Evolutionary conservation across 2,113 vertebrate species (phyloP).

Genomic region (Pachyramphus minor): DNA sequence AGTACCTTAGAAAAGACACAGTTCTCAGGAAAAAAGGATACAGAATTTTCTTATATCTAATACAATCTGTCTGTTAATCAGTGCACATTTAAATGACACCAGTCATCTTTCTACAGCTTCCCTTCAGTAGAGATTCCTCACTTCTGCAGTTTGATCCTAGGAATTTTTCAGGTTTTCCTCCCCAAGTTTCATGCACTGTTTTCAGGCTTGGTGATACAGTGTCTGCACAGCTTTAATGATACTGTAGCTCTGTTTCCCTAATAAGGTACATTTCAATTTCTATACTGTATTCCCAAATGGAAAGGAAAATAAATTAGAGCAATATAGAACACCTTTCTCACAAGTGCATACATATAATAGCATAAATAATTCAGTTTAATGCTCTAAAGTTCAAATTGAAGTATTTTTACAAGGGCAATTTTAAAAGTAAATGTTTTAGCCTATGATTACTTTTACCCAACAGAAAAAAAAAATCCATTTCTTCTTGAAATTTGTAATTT

Average conservation of each 20-base stretch:
- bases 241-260: background rate
- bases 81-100: background rate
- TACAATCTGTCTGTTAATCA: background rate
- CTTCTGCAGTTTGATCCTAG: background rate
- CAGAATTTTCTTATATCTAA: background rate
- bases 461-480: background rate
- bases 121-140: background rate
- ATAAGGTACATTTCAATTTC: background rate
- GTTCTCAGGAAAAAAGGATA: background rate
- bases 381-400: background rate
- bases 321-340: background rate
- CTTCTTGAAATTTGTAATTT: background rate
- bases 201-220: background rate
- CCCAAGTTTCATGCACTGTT: background rate
- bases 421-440: background rate
- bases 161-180: background rate
- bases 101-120: background rate
- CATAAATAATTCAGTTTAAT: constrained; percentile 15
- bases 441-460: background rate
- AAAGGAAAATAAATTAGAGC: constrained; percentile 19
- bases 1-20: background rate
- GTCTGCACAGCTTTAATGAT: background rate
- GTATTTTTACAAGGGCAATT: background rate
- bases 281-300: background rate
- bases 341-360: background rate